Base-by-base conservation (phyloP, 2,113 vertebrate species). In the Theropithecus gelada region DNA sequence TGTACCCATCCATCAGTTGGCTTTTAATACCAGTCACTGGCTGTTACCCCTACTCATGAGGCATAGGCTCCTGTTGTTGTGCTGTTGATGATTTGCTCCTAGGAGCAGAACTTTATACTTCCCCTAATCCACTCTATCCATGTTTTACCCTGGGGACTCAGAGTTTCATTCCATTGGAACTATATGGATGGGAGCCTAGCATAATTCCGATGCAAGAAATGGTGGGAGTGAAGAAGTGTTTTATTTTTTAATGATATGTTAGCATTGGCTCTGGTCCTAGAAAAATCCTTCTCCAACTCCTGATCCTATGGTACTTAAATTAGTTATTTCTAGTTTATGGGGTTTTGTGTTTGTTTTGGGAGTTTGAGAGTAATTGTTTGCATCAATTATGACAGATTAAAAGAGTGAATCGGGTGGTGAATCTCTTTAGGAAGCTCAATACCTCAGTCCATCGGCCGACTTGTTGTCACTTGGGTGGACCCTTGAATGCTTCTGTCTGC, bases 391-490 rank as follows among this genome's bases (percentile, higher is more conserved):
- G 64, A 23, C 2, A 50, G 27, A 32, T 14, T 50, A 64, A 80
- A 90, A 82, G 57, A 68, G 87, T 32, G 35, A 45, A 88, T n/a
- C 8, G 0, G 79, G 32, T 9, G 16, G 59, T 84, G 27, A 38
- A 0, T 83, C n/a, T 68, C 68, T 93, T 0, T 0, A 25, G 75
- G 55, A 93, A 11, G 12, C 43, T 48, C n/a, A 4, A n/a, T 0
- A 0, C 18, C 9, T 50, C 35, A 0, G 0, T 10, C 0, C 0
- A 0, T 3, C 0, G 1, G 22, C 22, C 83, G 12, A 43, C 6
- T 5, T 32, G 35, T 22, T 2, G 27, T 57, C 52, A 2, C 72
- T 0, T 8, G 2, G 55, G 40, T 66, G 59, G 35, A 30, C 72
- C 80, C 1, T 11, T 7, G 50, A 57, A 4, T 2, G 5, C 3